Evolutionary conservation across 35 echinoderm and acorn worm genomes (phyloP).

Genomic region (Heliocidaris tuberculata): DNA sequence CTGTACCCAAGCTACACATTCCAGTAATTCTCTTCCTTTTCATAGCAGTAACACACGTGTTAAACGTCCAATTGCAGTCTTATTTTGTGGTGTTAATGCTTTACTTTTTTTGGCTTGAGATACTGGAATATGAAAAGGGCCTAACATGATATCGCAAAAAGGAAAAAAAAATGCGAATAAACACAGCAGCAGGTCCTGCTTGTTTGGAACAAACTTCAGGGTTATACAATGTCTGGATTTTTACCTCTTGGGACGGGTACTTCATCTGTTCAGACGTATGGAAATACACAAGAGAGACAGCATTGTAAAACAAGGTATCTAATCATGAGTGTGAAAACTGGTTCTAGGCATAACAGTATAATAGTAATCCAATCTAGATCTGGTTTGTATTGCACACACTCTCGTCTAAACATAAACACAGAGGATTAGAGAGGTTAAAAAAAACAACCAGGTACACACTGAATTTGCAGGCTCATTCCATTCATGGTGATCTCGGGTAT

Average conservation of each 20-base stretch:
- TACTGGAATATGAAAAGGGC: constrained; percentile 10
- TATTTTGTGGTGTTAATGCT: background rate
- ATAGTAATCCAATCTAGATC: background rate
- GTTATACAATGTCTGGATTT: background rate
- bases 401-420: constrained; percentile 7
- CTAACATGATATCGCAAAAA: constrained; percentile 11
- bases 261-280: constrained; percentile 29
- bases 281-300: constrained; percentile 31
- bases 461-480: constrained; percentile 43
- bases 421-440: constrained; percentile 22
- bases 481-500: background rate
- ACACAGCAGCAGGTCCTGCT: background rate
- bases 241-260: constrained; percentile 30
- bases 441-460: constrained; percentile 9
- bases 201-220: background rate
- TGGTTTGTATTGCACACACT: constrained; percentile 8
- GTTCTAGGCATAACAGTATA: background rate
- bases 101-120: background rate
- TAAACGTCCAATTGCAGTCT: background rate
- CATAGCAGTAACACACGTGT: background rate
- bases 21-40: background rate
- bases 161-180: background rate
- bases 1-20: background rate
- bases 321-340: background rate
- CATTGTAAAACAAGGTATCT: constrained; percentile 5